Percentiles rank a stretch among this genome's conserved stretches.
Conservation (phyloP, 2,113 vertebrate genomes). For the Axis porcinus region DNA sequence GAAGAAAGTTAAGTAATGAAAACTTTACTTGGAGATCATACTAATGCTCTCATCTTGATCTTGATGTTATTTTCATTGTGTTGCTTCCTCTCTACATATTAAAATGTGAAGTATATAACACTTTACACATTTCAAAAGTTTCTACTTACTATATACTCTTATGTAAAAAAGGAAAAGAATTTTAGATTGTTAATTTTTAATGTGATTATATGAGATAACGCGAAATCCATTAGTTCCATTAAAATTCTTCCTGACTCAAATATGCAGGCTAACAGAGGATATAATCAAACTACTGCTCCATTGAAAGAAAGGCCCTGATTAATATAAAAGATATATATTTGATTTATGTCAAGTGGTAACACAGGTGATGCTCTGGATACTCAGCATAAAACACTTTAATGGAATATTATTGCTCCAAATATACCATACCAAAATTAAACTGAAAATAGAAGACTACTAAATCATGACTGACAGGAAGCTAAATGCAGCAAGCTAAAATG, state of each 20-base stretch:
- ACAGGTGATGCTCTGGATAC: conserved; percentile 62
- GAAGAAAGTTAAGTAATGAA: conserved; percentile 25
- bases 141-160: conserved; percentile 28
- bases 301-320: conserved; percentile 45
- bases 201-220: conserved; percentile 38
- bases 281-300: conserved; percentile 50
- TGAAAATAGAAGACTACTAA: conserved; percentile 60
- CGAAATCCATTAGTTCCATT: conserved; percentile 57
- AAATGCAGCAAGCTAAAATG: conserved; percentile 61
- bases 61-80: conserved; percentile 18
- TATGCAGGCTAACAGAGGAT: conserved; percentile 38
- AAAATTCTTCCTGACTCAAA: conserved; percentile 60
- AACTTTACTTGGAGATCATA: not conserved
- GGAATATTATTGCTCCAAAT: conserved; percentile 59
- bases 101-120: conserved; percentile 16
- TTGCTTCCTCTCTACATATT: not conserved
- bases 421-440: conserved; percentile 64
- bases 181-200: conserved; percentile 66
- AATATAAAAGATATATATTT: conserved; percentile 54
- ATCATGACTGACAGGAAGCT: conserved; percentile 47
- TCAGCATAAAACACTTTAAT: conserved; percentile 64
- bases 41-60: not conserved
- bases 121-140: conserved; percentile 33
- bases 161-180: conserved; percentile 33
- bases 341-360: conserved; percentile 63